Base-by-base conservation (phyloP, 2,888 invertebrate species). In the Branchipolynoe longqiensis region DNA sequence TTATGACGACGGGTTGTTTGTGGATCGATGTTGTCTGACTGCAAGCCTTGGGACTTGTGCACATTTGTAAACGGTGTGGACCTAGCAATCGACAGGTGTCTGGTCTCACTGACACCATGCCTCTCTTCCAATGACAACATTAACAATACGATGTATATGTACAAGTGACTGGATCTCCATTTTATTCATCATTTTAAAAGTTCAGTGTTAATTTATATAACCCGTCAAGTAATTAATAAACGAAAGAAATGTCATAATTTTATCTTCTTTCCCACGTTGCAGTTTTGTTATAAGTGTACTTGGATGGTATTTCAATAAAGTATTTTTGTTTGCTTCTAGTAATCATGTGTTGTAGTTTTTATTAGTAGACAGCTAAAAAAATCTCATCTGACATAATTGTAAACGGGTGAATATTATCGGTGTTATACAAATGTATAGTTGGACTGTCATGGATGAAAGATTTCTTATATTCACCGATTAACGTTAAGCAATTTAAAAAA, bases 201-300 rank as follows among this genome's bases (percentile, higher is more conserved):
- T 84, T 84, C 84, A 78, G 78, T 84, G 84, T 84, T 84, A 84
- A 84, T 84, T 84, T 84, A 84, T 84, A 84, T 84, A 84, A 36
- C 56, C 74, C 54, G 40, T 56, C 74, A 84, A 82, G 38, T 82
- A 58, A 82, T 82, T 58, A 78, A 78, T 78, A 41, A 78, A 48
- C 22, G 54, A 33, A 41, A 78, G 54, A 59, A 58, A 58, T 58
- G 82, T 62, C n/a, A 84, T 84, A 56, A 78, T 86, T 86, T 86
- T 85, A 86, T 85, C 84, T 78, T 78, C 78, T 85, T 87, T 83
- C 82, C 87, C 85, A 85, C 86, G 78, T 48, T 38, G 56, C 87
- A 85, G 83, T 87, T 87, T 87, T 87, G 87, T 87, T 87, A 87
- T 85, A 74, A 87, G 85, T 87, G 87, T 83, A 87, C 83, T 83